These are phyloP conservation scores for Scomber scombrus DNA, from an alignment of 2,113 vertebrate genomes.

Conservation along the genomic window DNA sequence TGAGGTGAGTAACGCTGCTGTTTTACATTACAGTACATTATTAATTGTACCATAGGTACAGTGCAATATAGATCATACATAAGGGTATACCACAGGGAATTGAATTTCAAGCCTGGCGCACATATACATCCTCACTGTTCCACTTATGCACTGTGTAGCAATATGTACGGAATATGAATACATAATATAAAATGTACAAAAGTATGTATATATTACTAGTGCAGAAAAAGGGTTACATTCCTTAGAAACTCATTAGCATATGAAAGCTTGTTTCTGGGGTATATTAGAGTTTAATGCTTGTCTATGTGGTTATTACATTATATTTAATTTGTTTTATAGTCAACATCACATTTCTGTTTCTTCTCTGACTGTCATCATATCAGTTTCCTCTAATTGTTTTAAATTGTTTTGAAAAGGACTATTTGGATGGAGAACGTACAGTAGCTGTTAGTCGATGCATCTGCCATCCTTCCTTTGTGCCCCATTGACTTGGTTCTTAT, in stretches of 20 bases:
- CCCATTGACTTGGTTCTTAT: conserved; percentile 35
- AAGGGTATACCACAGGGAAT: neutral
- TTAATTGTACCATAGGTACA: conserved; percentile 6
- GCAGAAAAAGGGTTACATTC: neutral
- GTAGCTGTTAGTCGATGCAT: conserved; percentile 12
- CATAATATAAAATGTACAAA: neutral
- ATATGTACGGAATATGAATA: neutral
- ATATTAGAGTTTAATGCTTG: conserved; percentile 9
- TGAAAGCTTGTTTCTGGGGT: conserved; percentile 27
- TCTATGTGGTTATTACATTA: neutral
- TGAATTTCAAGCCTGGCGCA: conserved; percentile 5
- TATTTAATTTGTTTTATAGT: neutral
- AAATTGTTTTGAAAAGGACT: neutral
- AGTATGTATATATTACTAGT: neutral
- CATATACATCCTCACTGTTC: neutral
- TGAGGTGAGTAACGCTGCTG: neutral
- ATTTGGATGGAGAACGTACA: neutral
- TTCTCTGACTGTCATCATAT: neutral
- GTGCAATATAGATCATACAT: conserved; percentile 23
- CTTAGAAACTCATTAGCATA: conserved; percentile 34
- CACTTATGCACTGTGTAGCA: neutral
- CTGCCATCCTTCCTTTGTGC: conserved; percentile 19
- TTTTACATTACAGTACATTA: conserved; percentile 19
- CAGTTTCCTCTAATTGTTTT: conserved; percentile 12
- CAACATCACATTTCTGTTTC: conserved; percentile 10